These are phyloP conservation scores for Laspeyria flexula DNA, from an alignment of 2,888 invertebrate species.

Conservation along the genomic window DNA sequence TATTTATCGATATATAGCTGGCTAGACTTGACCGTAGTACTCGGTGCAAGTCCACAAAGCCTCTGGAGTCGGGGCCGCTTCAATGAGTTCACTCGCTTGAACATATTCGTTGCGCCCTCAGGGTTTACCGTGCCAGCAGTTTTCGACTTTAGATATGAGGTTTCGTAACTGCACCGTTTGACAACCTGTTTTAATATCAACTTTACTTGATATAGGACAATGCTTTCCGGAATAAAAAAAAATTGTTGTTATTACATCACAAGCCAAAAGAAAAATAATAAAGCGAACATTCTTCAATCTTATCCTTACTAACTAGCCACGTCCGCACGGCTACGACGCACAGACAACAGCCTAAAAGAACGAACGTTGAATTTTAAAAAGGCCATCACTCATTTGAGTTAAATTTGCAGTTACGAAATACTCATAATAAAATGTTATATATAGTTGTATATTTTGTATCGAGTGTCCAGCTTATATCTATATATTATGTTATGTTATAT, in stretches of 20 bases:
- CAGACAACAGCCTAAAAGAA: too few species aligned
- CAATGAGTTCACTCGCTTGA: conserved; percentile 49
- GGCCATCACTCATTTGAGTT: too few species aligned
- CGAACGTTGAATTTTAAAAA: too few species aligned
- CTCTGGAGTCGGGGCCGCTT: conserved; percentile 71
- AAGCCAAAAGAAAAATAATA: too few species aligned
- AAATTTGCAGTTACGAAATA: conserved; percentile 19
- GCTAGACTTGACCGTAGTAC: conserved; percentile 73
- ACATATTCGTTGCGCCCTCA: conserved; percentile 45
- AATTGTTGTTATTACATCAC: too few species aligned
- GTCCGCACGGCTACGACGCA: too few species aligned
- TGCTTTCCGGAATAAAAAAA: too few species aligned
- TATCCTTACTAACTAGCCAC: too few species aligned
- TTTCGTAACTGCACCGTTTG: conserved; percentile 19
- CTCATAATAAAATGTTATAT: conserved; percentile 10
- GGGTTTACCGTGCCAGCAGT: conserved; percentile 33
- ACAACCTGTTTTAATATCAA: too few species aligned
- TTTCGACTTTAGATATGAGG: conserved; percentile 13
- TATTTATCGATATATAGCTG: conserved; percentile 66
- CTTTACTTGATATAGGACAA: too few species aligned
- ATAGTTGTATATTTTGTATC: conserved; percentile 25
- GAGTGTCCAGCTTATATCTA: conserved; percentile 37
- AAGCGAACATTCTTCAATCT: too few species aligned
- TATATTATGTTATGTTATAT: conserved; percentile 25
- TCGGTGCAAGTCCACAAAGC: conserved; percentile 70